A percentile compares a stretch with the other conserved stretches of the same genome.
Conservation (phyloP, 2,113 vertebrate genomes). For the Tetraodon nigroviridis region DNA sequence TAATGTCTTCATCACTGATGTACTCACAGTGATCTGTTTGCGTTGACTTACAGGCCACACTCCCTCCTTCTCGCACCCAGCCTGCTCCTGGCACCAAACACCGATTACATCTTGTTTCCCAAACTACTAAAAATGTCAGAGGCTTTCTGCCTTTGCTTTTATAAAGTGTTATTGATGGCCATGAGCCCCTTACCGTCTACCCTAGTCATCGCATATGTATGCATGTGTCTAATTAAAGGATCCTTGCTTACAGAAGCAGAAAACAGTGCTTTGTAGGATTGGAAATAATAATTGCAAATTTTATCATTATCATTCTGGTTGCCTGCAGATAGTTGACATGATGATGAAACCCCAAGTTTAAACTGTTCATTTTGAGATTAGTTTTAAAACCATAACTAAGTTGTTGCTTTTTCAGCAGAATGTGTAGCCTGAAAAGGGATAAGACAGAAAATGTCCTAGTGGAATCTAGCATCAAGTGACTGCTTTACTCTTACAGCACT, state of each 20-base stretch:
- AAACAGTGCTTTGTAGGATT: constrained; percentile 66
- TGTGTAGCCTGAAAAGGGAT: constrained; percentile 5
- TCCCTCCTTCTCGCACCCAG: constrained; percentile 52
- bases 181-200: constrained; percentile 54
- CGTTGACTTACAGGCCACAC: constrained; percentile 65
- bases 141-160: constrained; percentile 74
- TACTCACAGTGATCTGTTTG: constrained; percentile 60
- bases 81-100: constrained; percentile 71
- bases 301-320: constrained; percentile 63
- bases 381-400: background rate
- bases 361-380: constrained; percentile 58
- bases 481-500: no score
- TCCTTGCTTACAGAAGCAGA: constrained; percentile 69
- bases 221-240: constrained; percentile 74
- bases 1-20: constrained; percentile 69
- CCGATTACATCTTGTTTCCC: constrained; percentile 78
- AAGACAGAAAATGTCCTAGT: constrained; percentile 2
- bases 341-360: constrained; percentile 49
- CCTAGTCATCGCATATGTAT: constrained; percentile 56
- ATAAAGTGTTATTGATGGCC: constrained; percentile 76
- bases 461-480: background rate
- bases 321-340: constrained; percentile 53
- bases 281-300: constrained; percentile 74
- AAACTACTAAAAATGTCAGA: constrained; percentile 79
- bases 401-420: no score